A percentile compares a stretch with the other conserved stretches of the same genome.
Conservation (phyloP, 2,113 vertebrate species). For the Phaethon lepturus region DNA sequence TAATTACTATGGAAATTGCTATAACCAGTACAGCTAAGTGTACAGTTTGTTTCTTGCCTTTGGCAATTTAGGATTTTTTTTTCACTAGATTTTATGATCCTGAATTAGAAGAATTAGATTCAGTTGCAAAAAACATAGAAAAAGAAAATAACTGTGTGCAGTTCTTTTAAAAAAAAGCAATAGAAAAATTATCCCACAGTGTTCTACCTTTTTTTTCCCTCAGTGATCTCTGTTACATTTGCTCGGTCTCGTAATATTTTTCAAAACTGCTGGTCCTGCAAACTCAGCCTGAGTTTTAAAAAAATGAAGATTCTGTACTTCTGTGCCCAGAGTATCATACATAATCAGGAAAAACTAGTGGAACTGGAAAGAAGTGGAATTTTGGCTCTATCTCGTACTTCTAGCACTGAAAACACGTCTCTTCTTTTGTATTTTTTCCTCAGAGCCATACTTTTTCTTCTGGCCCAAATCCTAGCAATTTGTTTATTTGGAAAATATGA, state of each 20-base stretch:
- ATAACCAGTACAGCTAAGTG: background rate
- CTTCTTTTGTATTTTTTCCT: background rate
- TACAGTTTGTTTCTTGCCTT: background rate
- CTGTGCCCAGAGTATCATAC: background rate
- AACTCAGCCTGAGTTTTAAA: background rate
- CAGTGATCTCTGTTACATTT: background rate
- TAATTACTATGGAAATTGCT: slow-evolving; percentile 42
- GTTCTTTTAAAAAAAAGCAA: background rate
- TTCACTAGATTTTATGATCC: background rate
- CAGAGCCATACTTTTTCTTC: background rate
- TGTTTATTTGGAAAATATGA: background rate
- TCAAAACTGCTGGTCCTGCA: background rate
- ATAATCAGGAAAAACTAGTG: background rate
- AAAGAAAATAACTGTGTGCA: background rate
- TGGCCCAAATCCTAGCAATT: background rate
- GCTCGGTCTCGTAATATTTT: background rate
- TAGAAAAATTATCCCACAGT: background rate
- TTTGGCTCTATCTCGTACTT: background rate
- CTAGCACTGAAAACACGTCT: background rate
- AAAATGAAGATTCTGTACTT: background rate
- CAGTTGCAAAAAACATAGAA: background rate
- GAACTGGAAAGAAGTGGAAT: background rate
- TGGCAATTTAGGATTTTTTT: background rate
- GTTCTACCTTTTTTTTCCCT: background rate
- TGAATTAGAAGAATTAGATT: slow-evolving; percentile 12